Evolutionary conservation across 2,888 invertebrate species (phyloP).

Genomic region (Leucania comma): DNA sequence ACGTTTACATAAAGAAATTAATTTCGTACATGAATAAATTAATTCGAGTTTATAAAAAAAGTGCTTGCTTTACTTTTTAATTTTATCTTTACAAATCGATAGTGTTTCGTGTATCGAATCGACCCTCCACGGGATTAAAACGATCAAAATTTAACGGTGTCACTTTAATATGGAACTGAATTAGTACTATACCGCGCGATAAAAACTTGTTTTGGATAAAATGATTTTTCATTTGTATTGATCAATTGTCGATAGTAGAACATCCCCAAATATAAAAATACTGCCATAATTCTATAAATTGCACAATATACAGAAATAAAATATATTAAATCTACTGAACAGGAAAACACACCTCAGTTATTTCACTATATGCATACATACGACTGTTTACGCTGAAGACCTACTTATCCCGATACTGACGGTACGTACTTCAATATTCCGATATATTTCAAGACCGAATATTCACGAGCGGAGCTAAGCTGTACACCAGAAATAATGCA

Average conservation of each 20-base stretch:
- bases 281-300: conserved; percentile 7
- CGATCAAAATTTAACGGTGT: too few relatives aligned
- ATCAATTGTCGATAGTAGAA: too few relatives aligned
- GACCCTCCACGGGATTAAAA: too few relatives aligned
- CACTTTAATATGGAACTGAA: too few relatives aligned
- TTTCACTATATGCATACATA: conserved; percentile 18
- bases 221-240: too few relatives aligned
- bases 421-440: conserved; percentile 10
- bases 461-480: background rate
- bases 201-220: background rate
- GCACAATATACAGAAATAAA: conserved; percentile 11
- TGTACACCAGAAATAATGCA: background rate
- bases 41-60: too few relatives aligned
- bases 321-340: conserved; percentile 30
- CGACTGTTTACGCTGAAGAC: conserved; percentile 26
- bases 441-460: conserved; percentile 1
- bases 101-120: too few relatives aligned
- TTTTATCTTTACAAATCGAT: too few relatives aligned
- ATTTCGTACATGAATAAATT: too few relatives aligned
- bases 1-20: too few relatives aligned
- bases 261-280: background rate
- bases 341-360: conserved; percentile 49
- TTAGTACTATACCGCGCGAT: too few relatives aligned
- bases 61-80: too few relatives aligned
- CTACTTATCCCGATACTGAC: conserved; percentile 17